phyloP scores from a whole-genome alignment of 2,113 vertebrate genomes.

The Pimephales promelas region DNA sequence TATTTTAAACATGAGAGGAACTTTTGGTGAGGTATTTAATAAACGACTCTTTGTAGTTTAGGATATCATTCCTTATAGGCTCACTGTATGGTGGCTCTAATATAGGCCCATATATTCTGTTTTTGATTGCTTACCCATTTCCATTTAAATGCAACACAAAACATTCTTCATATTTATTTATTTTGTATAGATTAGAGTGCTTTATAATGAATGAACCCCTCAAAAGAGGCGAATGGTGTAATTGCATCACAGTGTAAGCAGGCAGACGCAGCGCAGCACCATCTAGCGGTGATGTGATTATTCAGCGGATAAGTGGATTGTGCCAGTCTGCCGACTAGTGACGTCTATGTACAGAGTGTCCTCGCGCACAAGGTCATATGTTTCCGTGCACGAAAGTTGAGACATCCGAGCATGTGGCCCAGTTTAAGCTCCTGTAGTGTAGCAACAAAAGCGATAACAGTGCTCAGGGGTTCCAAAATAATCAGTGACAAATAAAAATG shows the following conservation, averaged over 20 bases:
- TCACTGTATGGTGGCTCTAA: neutral
- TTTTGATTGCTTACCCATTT: neutral
- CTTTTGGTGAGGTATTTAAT: neutral
- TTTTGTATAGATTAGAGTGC: conserved; percentile 21
- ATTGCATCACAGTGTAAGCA: conserved; percentile 26
- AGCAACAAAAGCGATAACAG: conserved; percentile 12
- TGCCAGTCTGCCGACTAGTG: conserved; percentile 45
- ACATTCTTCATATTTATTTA: conserved; percentile 9
- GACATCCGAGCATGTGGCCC: conserved; percentile 45
- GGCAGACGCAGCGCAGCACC: conserved; percentile 33
- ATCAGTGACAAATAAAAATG: neutral
- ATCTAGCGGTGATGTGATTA: conserved; percentile 50
- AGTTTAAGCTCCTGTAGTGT: conserved; percentile 28
- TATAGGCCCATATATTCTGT: neutral
- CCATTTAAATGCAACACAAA: neutral
- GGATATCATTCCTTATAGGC: neutral
- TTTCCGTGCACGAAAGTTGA: conserved; percentile 55
- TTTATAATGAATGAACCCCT: conserved; percentile 31
- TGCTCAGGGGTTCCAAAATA: neutral
- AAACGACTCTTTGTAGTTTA: neutral
- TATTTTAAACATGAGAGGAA: neutral
- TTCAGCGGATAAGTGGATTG: conserved; percentile 32
- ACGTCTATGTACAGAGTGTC: conserved; percentile 58
- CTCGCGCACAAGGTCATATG: conserved; percentile 62
- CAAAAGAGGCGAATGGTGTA: conserved; percentile 41